These are phyloP conservation scores for Upupa epops DNA, from an alignment of 2,113 vertebrate genomes.

Conservation along the genomic window DNA sequence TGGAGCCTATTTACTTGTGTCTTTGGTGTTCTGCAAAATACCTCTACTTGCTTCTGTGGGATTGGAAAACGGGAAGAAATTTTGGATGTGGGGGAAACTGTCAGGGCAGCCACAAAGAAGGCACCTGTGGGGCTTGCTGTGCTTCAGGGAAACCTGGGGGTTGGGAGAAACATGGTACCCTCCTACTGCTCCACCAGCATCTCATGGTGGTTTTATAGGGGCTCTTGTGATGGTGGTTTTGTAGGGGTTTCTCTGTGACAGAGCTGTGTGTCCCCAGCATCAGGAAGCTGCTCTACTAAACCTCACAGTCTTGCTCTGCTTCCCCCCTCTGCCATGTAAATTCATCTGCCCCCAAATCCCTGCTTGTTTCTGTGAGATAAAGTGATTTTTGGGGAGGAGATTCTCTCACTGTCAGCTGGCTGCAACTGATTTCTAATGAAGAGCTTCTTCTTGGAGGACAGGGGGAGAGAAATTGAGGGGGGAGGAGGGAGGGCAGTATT, in stretches of 20 bases:
- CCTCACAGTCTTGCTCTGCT: background rate
- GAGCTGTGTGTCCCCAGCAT: background rate
- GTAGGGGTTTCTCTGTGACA: background rate
- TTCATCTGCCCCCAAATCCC: background rate
- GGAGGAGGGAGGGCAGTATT: background rate
- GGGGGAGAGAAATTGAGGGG: background rate
- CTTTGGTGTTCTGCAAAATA: background rate
- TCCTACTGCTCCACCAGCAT: background rate
- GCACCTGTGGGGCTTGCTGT: background rate
- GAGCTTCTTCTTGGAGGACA: background rate
- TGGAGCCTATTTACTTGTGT: background rate
- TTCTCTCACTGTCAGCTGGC: background rate
- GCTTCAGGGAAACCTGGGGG: background rate
- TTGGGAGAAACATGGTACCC: background rate
- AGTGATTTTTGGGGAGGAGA: background rate
- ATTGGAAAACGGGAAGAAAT: background rate
- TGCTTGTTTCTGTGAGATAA: background rate
- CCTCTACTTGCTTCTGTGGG: background rate
- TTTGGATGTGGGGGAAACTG: background rate
- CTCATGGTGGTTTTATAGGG: background rate
- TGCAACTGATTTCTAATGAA: conserved; percentile 22
- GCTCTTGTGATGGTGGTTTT: background rate
- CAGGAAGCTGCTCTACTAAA: background rate
- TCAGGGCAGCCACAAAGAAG: background rate
- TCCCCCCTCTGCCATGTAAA: background rate